Evolutionary conservation across 2,888 invertebrate species (phyloP), one percentile per base, ranked within the genome.

Genomic region (Stenchaetothrips biformis): DNA sequence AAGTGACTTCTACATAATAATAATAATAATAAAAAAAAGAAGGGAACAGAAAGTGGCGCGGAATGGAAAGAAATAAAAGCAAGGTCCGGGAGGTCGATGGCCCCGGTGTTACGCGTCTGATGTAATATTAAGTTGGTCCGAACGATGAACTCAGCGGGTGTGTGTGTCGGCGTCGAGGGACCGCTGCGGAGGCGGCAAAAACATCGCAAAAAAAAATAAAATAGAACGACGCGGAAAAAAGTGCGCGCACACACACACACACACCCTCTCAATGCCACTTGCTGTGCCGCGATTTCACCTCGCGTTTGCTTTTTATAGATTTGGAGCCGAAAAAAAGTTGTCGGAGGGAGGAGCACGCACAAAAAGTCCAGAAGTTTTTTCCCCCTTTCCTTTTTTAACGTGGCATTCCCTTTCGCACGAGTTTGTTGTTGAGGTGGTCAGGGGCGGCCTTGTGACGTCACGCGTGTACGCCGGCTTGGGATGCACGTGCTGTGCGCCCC

Each of bases 211-310:
- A 59, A 13, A 6, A 59, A 13, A 53, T 16, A 53, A 53, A 9
- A 13, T 16, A 16, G 59, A 37, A 37, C 37, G 37, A 37, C 18
- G 59, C 59, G 59, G 13, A 59, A 59, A 59, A 13, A 13, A 59
- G 18, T 18, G 16, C 21, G 25, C 7, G 25, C 9, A 1, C 25
- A 8, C 67, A 21, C 67, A 13, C 49, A 49, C 62, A 13, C 67
- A 25, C 67, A 74, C 67, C 67, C 67, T 25, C 25, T 74, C 67
- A 18, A 21, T 21, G 67, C 21, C 67, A 74, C 67, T 74, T 74
- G 67, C 25, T 74, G 21, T 74, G 67, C 67, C 21, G 67, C 25
- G 67, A 74, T 74, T 74, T 74, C 25, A 74, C 67, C 67, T 74
- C 67, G 67, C 67, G 67, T 74, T 74, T 21, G 8, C 21, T 74